These are phyloP conservation scores for Tetragnatha versicolor DNA, from an alignment of 1,140 invertebrate species.

Conservation along the genomic window DNA sequence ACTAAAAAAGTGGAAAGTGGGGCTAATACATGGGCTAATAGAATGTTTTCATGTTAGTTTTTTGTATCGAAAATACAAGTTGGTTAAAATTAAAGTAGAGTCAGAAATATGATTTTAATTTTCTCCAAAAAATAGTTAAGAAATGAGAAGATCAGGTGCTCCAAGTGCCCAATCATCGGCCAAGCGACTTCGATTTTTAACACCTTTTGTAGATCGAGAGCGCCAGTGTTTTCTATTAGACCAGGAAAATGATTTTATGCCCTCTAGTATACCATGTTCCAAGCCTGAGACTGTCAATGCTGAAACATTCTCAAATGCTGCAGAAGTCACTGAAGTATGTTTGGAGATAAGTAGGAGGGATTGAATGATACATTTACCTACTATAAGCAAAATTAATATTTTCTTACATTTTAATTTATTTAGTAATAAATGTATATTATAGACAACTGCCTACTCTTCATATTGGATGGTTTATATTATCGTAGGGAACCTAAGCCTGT, in stretches of 20 bases:
- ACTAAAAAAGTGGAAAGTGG: not conserved
- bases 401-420: too few species aligned
- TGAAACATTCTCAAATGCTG: not conserved
- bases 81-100: not conserved
- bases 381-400: too few species aligned
- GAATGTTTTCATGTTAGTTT: not conserved
- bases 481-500: too few species aligned
- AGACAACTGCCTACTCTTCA: too few species aligned
- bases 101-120: not conserved
- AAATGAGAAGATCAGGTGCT: constrained; percentile 36
- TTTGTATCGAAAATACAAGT: not conserved
- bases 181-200: constrained; percentile 18
- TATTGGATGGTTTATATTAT: too few species aligned
- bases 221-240: not conserved
- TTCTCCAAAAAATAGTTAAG: not conserved
- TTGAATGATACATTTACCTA: too few species aligned
- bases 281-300: not conserved
- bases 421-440: too few species aligned
- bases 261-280: not conserved
- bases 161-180: constrained; percentile 4
- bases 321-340: too few species aligned
- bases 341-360: too few species aligned
- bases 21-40: not conserved
- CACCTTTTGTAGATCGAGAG: not conserved
- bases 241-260: constrained; percentile 30